These are phyloP conservation scores for Catamblyrhynchus diadema DNA, from an alignment of 2,797 vertebrate species.

Conservation along the genomic window DNA sequence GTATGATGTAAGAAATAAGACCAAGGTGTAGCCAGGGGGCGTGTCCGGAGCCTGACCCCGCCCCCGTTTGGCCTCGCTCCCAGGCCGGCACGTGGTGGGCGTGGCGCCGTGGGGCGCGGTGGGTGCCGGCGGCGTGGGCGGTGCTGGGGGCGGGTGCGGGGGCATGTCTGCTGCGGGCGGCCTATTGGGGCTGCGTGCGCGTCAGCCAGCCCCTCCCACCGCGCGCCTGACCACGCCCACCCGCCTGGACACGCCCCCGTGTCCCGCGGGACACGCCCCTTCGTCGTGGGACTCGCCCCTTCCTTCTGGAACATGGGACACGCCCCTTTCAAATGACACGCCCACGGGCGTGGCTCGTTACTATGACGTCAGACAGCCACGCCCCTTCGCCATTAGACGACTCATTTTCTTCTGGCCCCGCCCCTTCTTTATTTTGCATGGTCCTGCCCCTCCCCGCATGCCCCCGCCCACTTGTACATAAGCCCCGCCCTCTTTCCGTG, in stretches of 20 bases:
- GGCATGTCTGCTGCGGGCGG: not conserved
- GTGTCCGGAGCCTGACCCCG: fast-evolving
- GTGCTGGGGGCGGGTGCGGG: not conserved
- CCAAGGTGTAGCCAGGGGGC: too few species aligned
- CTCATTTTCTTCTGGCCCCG: too few species aligned
- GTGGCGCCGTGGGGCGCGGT: not conserved
- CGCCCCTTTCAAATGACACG: too few species aligned
- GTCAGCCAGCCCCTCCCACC: not conserved
- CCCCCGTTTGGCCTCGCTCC: fast-evolving
- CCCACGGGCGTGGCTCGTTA: too few species aligned
- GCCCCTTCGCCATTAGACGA: too few species aligned
- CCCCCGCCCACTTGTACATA: not conserved
- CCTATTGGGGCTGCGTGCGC: not conserved
- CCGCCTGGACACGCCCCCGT: too few species aligned
- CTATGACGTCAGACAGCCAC: too few species aligned
- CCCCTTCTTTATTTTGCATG: not conserved
- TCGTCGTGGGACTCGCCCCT: too few species aligned
- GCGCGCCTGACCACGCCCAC: not conserved
- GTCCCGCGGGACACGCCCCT: not conserved
- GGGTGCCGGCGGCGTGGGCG: not conserved
- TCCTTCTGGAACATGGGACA: too few species aligned
- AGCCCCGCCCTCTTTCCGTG: not conserved
- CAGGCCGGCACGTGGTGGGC: not conserved
- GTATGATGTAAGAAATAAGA: fast-evolving
- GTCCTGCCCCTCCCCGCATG: not conserved